phyloP scores from a whole-genome alignment of 2,113 vertebrate genomes.

The Tapirus terrestris region DNA sequence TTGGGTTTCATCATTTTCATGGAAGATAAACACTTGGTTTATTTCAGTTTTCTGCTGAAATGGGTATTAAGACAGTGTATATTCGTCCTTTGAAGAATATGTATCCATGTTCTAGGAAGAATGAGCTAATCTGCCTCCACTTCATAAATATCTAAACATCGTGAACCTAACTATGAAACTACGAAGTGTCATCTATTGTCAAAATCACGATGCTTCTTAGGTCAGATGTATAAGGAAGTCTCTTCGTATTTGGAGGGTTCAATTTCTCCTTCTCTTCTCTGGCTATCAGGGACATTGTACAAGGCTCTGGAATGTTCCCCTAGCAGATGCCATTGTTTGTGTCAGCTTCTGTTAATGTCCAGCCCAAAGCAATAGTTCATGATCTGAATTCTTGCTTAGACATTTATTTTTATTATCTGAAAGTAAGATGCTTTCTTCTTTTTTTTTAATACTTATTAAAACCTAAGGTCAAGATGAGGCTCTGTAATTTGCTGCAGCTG shows the following conservation, averaged over 20 bases:
- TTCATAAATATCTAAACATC: conserved; percentile 8
- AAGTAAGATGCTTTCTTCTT: conserved; percentile 15
- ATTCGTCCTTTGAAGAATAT: not conserved
- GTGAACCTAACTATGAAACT: conserved; percentile 35
- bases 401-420: conserved; percentile 45
- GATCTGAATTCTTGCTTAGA: not conserved
- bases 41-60: conserved; percentile 22
- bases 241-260: not conserved
- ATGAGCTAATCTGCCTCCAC: not conserved
- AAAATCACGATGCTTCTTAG: conserved; percentile 1
- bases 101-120: not conserved
- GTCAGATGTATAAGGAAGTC: not conserved
- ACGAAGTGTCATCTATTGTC: not conserved
- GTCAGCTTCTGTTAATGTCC: not conserved
- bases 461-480: not conserved
- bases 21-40: conserved; percentile 15
- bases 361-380: conserved; percentile 3
- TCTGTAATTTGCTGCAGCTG: not conserved
- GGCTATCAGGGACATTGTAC: not conserved
- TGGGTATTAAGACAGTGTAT: not conserved
- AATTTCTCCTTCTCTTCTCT: not conserved
- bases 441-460: conserved; percentile 44
- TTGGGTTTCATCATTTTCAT: conserved; percentile 42
- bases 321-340: not conserved
- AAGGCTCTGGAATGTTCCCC: not conserved